phyloP scores from a whole-genome alignment of 2,888 invertebrate genomes.

The Brachylomia viminalis region DNA sequence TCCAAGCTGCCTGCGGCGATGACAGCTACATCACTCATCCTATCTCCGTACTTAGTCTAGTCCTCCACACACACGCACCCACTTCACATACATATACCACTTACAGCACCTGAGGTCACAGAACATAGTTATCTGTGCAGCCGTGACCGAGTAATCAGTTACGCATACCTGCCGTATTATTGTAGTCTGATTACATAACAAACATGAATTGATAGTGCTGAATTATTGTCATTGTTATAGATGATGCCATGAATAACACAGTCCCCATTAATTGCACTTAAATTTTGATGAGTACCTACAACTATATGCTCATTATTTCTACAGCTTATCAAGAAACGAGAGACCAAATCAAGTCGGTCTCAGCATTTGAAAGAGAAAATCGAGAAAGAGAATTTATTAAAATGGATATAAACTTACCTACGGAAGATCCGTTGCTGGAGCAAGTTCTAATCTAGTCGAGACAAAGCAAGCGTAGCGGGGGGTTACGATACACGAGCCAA shows the following conservation, averaged over 20 bases:
- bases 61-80: conserved; percentile 25
- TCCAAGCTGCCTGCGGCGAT: conserved; percentile 82
- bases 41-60: conserved; percentile 54
- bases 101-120: conserved; percentile 48
- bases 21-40: conserved; percentile 81
- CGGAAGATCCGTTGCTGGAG: conserved; percentile 53
- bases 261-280: neutral
- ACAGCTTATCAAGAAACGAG: neutral
- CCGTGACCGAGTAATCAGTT: conserved; percentile 45
- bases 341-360: conserved; percentile 1
- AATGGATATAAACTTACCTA: conserved; percentile 60
- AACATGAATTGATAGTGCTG: conserved; percentile 56
- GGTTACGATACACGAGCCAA: conserved; percentile 82
- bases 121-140: conserved; percentile 44
- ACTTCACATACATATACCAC: conserved; percentile 16
- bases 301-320: neutral
- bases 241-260: conserved; percentile 31
- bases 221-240: conserved; percentile 53
- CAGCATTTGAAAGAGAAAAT: conserved; percentile 44
- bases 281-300: neutral
- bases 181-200: conserved; percentile 52
- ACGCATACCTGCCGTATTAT: conserved; percentile 44
- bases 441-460: conserved; percentile 83
- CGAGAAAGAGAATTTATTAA: conserved; percentile 62
- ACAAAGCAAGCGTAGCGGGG: conserved; percentile 82